Percentiles rank a stretch among this genome's conserved stretches.
Conservation (phyloP, 2,113 vertebrate genomes). For the human (Homo sapiens) region DNA sequence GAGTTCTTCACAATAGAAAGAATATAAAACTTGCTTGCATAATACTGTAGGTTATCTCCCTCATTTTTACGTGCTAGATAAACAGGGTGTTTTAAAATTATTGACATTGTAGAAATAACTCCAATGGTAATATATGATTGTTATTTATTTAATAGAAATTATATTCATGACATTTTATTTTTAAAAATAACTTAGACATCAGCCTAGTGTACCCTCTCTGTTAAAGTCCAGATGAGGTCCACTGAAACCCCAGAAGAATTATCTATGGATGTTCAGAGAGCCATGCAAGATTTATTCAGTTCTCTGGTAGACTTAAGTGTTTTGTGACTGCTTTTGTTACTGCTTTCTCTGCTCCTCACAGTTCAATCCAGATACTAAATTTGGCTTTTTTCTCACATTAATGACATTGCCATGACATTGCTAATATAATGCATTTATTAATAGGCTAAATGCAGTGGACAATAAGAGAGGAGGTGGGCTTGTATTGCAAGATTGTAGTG, state of each 20-base stretch:
- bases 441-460: not conserved
- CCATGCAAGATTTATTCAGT: not conserved
- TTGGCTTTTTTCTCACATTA: not conserved
- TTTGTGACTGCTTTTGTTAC: not conserved
- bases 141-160: not conserved
- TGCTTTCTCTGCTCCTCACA: not conserved
- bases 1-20: not conserved
- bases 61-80: not conserved
- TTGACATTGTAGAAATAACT: not conserved
- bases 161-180: not conserved
- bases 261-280: not conserved
- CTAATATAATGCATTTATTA: not conserved
- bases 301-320: not conserved
- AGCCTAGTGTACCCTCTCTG: not conserved
- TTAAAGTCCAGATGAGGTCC: not conserved
- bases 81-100: not conserved
- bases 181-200: not conserved
- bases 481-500: not conserved
- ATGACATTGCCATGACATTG: not conserved
- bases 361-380: not conserved
- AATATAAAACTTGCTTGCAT: not conserved
- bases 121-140: not conserved
- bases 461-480: not conserved
- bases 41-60: not conserved
- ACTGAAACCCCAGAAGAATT: not conserved